Conservation (phyloP, 2,113 vertebrate species). For the Hypanus sabinus region DNA sequence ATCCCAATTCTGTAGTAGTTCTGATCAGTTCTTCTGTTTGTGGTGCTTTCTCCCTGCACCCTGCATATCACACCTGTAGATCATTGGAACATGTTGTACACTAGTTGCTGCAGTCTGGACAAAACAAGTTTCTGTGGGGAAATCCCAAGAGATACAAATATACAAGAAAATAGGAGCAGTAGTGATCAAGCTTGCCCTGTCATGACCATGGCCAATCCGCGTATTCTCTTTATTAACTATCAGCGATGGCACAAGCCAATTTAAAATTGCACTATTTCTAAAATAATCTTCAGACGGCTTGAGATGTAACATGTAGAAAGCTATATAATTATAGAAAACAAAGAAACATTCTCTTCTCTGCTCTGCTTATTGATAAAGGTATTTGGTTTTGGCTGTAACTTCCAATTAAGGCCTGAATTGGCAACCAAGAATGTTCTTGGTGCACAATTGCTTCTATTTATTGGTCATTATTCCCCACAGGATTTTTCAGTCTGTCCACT, state of each 20-base stretch:
- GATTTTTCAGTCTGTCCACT: too few relatives aligned
- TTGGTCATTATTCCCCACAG: too few relatives aligned
- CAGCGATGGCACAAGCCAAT: neutral
- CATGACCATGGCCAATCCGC: too few relatives aligned
- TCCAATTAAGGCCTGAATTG: too few relatives aligned
- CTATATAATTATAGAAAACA: neutral
- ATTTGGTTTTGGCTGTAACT: too few relatives aligned
- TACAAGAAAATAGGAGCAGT: too few relatives aligned
- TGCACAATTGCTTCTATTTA: too few relatives aligned
- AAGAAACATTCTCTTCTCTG: neutral
- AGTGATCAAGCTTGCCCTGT: too few relatives aligned
- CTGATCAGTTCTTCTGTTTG: neutral
- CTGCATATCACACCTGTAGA: neutral
- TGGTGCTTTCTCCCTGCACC: neutral
- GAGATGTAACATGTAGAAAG: neutral
- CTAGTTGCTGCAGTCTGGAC: neutral
- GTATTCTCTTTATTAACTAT: neutral
- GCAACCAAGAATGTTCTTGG: too few relatives aligned
- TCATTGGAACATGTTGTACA: neutral
- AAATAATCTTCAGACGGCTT: neutral
- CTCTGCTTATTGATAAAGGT: neutral
- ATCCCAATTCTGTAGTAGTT: neutral
- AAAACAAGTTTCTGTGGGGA: neutral
- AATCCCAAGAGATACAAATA: neutral
- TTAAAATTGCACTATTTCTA: neutral